Conservation (phyloP, 92 coral and sea anemone species). For the Heteractis magnifica region DNA sequence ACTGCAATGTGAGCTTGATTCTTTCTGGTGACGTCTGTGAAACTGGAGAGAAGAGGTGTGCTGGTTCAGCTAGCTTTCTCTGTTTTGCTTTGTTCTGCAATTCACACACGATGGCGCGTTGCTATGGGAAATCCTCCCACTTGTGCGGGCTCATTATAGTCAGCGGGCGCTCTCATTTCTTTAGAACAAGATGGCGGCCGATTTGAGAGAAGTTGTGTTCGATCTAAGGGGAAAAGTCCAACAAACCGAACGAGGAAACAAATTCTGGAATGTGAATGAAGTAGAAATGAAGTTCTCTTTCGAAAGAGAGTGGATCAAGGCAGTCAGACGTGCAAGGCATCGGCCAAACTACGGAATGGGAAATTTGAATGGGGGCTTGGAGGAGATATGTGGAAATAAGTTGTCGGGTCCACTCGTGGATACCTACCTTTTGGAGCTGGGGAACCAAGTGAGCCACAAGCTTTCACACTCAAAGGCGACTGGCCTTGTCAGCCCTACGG, state of each 20-base stretch:
- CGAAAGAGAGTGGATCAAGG: constrained; percentile 44
- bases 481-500: constrained; percentile 23
- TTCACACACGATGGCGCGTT: background rate
- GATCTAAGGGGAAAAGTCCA: too few species aligned
- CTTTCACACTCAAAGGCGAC: constrained; percentile 35
- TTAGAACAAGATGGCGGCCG: too few species aligned
- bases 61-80: constrained; percentile 37
- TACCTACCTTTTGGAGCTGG: constrained; percentile 41
- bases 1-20: constrained; percentile 32
- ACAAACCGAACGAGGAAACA: too few species aligned
- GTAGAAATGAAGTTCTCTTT: constrained; percentile 28
- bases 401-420: constrained; percentile 46
- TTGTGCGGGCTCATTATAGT: too few species aligned
- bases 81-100: constrained; percentile 27
- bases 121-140: too few species aligned
- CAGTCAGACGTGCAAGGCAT: constrained; percentile 32
- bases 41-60: constrained; percentile 33
- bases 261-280: too few species aligned
- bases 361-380: constrained; percentile 31
- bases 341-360: constrained; percentile 47
- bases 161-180: too few species aligned
- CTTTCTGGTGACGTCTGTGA: background rate
- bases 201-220: too few species aligned
- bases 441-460: constrained; percentile 20
- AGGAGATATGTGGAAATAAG: constrained; percentile 44